These are phyloP conservation scores for Dendroctonus valens DNA, from an alignment of 1,140 invertebrate genomes.

Conservation along the genomic window DNA sequence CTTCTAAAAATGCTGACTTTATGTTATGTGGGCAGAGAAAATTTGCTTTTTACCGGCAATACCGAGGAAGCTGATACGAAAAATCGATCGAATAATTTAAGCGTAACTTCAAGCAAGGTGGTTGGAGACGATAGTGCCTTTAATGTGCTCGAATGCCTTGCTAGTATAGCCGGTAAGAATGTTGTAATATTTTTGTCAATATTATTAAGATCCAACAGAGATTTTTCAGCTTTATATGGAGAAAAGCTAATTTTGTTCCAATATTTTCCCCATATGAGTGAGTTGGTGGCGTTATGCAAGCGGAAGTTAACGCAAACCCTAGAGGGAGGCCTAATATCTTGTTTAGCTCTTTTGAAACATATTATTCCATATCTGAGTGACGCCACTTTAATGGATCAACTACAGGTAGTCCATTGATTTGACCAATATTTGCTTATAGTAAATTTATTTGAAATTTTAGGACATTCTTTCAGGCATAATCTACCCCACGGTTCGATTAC, in stretches of 20 bases:
- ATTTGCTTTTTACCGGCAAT: constrained; percentile 58
- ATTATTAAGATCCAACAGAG: background rate
- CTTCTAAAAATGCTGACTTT: constrained; percentile 89
- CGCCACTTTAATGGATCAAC: constrained; percentile 79
- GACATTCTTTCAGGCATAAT: constrained; percentile 74
- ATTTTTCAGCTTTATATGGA: constrained; percentile 76
- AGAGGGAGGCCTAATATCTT: constrained; percentile 86
- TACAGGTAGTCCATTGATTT: constrained; percentile 59
- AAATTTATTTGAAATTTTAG: constrained; percentile 45
- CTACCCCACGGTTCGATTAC: constrained; percentile 69
- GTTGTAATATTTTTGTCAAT: background rate
- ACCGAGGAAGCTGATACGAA: constrained; percentile 49
- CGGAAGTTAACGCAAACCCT: constrained; percentile 75
- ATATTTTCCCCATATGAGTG: constrained; percentile 90
- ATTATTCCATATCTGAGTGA: constrained; percentile 82
- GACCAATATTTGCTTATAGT: constrained; percentile 1
- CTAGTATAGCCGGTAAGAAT: constrained; percentile 71
- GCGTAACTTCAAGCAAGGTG: constrained; percentile 60
- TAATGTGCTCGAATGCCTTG: constrained; percentile 85
- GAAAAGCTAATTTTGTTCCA: constrained; percentile 92
- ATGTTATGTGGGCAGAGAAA: constrained; percentile 87
- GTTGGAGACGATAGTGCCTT: constrained; percentile 79
- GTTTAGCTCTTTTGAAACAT: constrained; percentile 76
- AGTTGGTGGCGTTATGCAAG: constrained; percentile 74
- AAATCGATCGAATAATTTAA: constrained; percentile 51